phyloP scores from a whole-genome alignment of 2,113 vertebrate species.

The Corydoras maculifer region DNA sequence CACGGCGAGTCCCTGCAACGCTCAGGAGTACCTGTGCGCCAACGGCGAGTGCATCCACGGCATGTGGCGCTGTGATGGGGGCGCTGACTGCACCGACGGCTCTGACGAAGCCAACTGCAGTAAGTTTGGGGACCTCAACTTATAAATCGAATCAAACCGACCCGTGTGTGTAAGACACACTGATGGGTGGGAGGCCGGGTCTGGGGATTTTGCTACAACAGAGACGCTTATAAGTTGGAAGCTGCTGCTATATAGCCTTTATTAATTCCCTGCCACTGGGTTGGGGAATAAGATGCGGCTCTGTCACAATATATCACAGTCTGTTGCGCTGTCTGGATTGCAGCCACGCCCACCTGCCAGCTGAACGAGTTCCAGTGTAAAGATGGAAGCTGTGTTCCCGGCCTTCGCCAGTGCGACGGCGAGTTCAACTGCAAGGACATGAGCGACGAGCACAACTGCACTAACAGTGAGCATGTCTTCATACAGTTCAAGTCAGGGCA shows the following conservation, averaged over 20 bases:
- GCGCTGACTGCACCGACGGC: slow-evolving; percentile 66
- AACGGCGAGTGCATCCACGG: slow-evolving; percentile 68
- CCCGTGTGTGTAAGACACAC: too few species aligned
- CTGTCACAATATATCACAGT: too few species aligned
- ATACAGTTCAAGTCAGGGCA: too few species aligned
- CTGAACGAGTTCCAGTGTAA: slow-evolving; percentile 75
- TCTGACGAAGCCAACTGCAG: slow-evolving; percentile 79
- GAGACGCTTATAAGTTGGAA: too few species aligned
- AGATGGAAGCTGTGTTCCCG: slow-evolving; percentile 71
- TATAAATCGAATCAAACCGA: too few species aligned
- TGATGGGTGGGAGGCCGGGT: too few species aligned
- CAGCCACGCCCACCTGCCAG: slow-evolving; percentile 64
- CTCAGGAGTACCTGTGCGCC: slow-evolving; percentile 69
- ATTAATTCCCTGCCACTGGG: too few species aligned
- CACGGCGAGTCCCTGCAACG: slow-evolving; percentile 38
- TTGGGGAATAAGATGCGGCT: too few species aligned
- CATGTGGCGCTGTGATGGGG: slow-evolving; percentile 72
- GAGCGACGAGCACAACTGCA: slow-evolving; percentile 75
- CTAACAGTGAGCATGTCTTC: slow-evolving; percentile 57
- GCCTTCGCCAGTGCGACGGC: slow-evolving; percentile 70
- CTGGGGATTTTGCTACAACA: too few species aligned
- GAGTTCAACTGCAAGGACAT: slow-evolving; percentile 67
- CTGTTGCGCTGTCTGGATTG: neutral
- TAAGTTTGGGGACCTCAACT: slow-evolving; percentile 37
- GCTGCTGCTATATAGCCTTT: too few species aligned